Conservation (phyloP, 2,888 invertebrate genomes). For the Halictus quadricinctus region DNA sequence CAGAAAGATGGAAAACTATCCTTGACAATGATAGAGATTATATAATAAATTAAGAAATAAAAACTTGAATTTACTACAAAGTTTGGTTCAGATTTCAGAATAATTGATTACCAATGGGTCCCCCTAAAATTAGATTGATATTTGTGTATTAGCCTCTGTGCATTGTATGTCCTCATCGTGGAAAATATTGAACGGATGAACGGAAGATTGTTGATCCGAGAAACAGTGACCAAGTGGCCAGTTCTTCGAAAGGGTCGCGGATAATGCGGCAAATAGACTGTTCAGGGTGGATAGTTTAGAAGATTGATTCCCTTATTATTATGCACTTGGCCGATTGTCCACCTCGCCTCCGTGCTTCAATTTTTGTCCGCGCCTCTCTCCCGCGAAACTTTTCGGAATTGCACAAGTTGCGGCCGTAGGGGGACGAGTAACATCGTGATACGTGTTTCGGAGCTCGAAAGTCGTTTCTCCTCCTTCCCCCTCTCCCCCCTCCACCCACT, state of each 20-base stretch:
- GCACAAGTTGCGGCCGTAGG: constrained; percentile 35
- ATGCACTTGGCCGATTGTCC: constrained; percentile 1
- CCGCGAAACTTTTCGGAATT: constrained; percentile 37
- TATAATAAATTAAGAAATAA: no score
- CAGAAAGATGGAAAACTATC: no score
- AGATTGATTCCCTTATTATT: constrained; percentile 20
- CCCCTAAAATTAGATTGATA: not conserved
- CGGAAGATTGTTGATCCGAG: not conserved
- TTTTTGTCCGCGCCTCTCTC: constrained; percentile 17
- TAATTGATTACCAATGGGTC: no score
- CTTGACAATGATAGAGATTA: no score
- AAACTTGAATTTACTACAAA: no score
- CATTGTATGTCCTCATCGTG: not conserved
- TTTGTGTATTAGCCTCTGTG: not conserved
- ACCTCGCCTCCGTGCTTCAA: constrained; percentile 10
- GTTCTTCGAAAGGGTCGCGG: not conserved
- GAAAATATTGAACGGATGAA: not conserved
- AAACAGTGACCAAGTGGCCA: not conserved
- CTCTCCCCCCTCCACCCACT: not conserved
- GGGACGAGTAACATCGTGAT: constrained; percentile 29
- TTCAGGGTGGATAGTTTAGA: not conserved
- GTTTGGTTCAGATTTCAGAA: no score
- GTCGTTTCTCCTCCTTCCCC: constrained; percentile 25
- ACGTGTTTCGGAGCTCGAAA: constrained; percentile 34
- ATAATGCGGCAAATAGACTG: not conserved